Percentiles rank a stretch among this genome's conserved stretches.
Evolutionary conservation across 2,888 invertebrate genomes (phyloP).

Genomic region (Zonitis immaculata): DNA sequence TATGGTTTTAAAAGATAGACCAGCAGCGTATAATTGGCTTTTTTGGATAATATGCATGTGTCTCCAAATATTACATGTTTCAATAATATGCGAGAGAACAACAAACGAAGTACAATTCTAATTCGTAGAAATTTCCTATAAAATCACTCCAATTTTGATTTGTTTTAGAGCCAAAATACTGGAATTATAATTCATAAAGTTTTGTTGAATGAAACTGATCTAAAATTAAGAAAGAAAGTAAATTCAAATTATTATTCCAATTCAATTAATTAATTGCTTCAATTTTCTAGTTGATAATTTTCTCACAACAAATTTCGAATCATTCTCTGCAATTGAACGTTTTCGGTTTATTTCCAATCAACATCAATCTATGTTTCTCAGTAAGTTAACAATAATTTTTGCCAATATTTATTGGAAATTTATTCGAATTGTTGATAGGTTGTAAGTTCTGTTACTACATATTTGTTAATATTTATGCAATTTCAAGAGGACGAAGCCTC

Average conservation of each 20-base stretch:
- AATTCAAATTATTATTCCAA: background rate
- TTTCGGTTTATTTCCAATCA: constrained; percentile 33
- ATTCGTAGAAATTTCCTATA: background rate
- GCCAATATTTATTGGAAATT: too few relatives aligned
- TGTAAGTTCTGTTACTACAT: constrained; percentile 46
- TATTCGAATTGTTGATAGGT: constrained; percentile 33
- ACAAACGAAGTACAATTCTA: constrained; percentile 23
- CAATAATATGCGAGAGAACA: constrained; percentile 26
- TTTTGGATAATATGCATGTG: too few relatives aligned
- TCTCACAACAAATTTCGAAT: constrained; percentile 34
- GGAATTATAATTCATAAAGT: constrained; percentile 26
- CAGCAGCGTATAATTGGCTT: too few relatives aligned
- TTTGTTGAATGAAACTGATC: constrained; percentile 18
- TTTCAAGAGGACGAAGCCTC: too few relatives aligned
- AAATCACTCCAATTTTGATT: too few relatives aligned
- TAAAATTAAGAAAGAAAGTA: constrained; percentile 13
- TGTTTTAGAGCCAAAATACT: constrained; percentile 23
- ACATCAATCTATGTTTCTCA: constrained; percentile 30
- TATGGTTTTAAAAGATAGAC: too few relatives aligned
- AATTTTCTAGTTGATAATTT: constrained; percentile 34
- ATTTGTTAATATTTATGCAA: constrained; percentile 49
- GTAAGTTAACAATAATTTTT: constrained; percentile 12
- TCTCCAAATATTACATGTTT: constrained; percentile 23
- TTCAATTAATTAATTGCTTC: too few relatives aligned
- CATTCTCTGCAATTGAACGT: constrained; percentile 28